Evolutionary conservation across 2,888 invertebrate genomes (phyloP).

Genomic region (Lamellibrachia satsuma): DNA sequence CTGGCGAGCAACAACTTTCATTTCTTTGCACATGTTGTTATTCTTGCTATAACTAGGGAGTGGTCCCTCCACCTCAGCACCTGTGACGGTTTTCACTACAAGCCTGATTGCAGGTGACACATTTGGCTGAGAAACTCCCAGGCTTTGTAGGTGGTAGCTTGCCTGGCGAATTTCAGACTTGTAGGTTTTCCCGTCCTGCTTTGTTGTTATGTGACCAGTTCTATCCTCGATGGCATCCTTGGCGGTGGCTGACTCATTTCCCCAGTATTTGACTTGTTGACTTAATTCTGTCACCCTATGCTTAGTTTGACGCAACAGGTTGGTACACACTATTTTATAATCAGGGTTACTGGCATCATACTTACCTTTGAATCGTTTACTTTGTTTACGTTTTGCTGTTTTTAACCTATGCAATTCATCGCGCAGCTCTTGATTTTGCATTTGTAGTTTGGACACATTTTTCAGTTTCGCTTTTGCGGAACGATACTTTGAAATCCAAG

Average conservation of each 20-base stretch:
- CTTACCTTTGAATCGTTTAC: too few species aligned
- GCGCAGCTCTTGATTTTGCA: too few species aligned
- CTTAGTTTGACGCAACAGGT: neutral
- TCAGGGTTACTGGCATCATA: too few species aligned
- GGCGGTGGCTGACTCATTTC: neutral
- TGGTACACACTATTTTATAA: neutral
- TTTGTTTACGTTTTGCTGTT: too few species aligned
- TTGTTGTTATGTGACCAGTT: neutral
- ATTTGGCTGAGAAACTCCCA: neutral
- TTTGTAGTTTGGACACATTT: too few species aligned
- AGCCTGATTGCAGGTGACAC: neutral
- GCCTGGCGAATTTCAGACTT: neutral
- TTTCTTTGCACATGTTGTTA: neutral
- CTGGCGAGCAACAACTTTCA: neutral
- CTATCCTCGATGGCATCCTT: neutral
- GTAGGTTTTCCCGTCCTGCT: neutral
- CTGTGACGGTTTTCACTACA: neutral
- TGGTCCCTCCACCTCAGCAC: neutral
- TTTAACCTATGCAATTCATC: too few species aligned
- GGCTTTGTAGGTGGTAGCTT: neutral
- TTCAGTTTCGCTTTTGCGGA: too few species aligned
- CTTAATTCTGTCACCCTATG: neutral
- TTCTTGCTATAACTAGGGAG: neutral
- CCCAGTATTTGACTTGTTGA: neutral
- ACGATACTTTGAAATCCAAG: too few species aligned